Percentiles rank a stretch among this genome's conserved stretches.
Evolutionary conservation across 2,113 vertebrate species (phyloP).

Genomic region (human (Homo sapiens)): DNA sequence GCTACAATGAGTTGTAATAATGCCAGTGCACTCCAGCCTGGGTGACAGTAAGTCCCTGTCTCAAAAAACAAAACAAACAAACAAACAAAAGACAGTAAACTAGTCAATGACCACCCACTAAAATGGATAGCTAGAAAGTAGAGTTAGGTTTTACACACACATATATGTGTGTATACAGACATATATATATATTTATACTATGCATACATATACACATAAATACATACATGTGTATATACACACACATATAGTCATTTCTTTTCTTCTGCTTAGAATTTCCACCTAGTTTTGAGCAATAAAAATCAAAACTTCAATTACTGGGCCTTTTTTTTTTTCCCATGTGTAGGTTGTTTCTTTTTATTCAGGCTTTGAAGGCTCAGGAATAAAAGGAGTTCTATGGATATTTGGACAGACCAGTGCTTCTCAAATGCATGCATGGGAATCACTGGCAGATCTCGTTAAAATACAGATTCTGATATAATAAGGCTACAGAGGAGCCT

Average conservation of each 20-base stretch:
- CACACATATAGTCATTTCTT: background rate
- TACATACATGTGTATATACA: background rate
- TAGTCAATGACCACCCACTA: slow-evolving; percentile 37
- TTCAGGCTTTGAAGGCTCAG: slow-evolving; percentile 25
- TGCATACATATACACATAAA: background rate
- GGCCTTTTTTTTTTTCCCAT: slow-evolving; percentile 65
- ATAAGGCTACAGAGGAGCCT: background rate
- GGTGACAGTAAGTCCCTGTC: no score
- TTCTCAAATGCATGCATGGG: background rate
- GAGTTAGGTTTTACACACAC: slow-evolving; percentile 40
- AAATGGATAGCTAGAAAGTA: background rate
- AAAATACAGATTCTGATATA: background rate
- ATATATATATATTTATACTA: background rate
- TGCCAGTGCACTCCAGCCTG: no score
- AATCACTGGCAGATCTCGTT: background rate
- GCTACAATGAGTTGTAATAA: no score
- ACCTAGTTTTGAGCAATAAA: slow-evolving; percentile 58
- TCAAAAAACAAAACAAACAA: no score
- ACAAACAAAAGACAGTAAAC: slow-evolving; percentile 41
- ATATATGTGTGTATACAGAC: fast-evolving
- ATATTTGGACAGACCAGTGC: background rate
- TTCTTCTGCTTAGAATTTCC: slow-evolving; percentile 64
- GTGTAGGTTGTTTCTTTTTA: slow-evolving; percentile 71
- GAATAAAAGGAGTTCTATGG: background rate
- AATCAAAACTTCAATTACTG: slow-evolving; percentile 77